phyloP scores from a whole-genome alignment of 2,797 vertebrate species.

The Poecilia velifera region DNA sequence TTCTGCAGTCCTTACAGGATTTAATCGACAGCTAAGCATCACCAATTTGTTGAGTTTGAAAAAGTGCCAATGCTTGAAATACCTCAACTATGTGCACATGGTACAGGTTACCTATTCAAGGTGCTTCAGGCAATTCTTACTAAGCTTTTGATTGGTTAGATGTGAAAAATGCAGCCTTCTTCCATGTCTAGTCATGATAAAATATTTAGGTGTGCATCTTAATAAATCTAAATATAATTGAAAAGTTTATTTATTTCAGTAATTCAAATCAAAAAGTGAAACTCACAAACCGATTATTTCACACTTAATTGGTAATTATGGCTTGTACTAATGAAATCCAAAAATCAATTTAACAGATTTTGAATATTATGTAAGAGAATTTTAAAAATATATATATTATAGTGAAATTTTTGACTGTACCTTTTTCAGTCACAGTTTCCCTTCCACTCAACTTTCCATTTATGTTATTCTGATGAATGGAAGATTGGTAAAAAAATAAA shows the following conservation, averaged over 20 bases:
- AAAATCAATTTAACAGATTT: not conserved
- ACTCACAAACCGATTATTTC: not conserved
- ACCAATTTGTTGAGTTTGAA: conserved; percentile 64
- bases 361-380: not conserved
- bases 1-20: conserved; percentile 43
- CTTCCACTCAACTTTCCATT: not conserved
- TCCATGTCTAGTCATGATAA: conserved; percentile 56
- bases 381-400: not conserved
- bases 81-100: conserved; percentile 81
- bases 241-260: not conserved
- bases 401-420: not conserved
- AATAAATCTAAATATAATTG: not conserved
- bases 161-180: conserved; percentile 70
- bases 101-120: conserved; percentile 68
- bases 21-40: conserved; percentile 56
- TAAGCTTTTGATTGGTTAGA: conserved; percentile 72
- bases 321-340: not conserved
- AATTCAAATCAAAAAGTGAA: conserved; percentile 2
- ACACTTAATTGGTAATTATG: not conserved
- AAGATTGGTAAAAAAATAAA: no score
- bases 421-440: not conserved
- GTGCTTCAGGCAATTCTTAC: conserved; percentile 66
- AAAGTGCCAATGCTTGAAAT: conserved; percentile 85
- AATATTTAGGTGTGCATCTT: conserved; percentile 21
- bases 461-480: no score